A percentile compares a stretch with the other conserved stretches of the same genome.
phyloP scores from a whole-genome alignment of 2,113 vertebrate species.

The Cygnus buccinator region DNA sequence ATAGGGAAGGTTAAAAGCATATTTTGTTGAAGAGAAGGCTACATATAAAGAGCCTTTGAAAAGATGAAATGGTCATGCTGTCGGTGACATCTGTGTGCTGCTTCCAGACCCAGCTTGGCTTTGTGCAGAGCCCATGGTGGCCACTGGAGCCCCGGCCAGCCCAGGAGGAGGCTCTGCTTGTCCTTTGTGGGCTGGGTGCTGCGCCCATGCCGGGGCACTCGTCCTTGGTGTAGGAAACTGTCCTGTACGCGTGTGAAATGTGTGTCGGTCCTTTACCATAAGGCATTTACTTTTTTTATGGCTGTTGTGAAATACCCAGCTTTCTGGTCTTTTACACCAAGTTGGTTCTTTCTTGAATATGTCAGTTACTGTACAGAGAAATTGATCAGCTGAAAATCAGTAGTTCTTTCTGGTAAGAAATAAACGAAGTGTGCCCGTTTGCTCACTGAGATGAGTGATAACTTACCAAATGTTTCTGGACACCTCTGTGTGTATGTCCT shows the following conservation, averaged over 20 bases:
- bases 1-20: background rate
- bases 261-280: background rate
- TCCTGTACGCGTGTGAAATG: background rate
- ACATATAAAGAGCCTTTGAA: too few species aligned
- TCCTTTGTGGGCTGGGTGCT: background rate
- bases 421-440: rapidly evolving
- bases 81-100: background rate
- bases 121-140: too few species aligned
- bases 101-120: background rate
- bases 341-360: background rate
- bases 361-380: background rate
- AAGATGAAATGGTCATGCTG: too few species aligned
- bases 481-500: background rate
- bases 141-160: too few species aligned
- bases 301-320: background rate
- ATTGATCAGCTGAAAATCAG: background rate
- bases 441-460: background rate
- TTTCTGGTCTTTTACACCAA: background rate
- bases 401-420: background rate
- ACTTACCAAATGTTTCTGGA: background rate
- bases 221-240: background rate
- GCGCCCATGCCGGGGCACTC: too few species aligned
- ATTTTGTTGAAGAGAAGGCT: too few species aligned
- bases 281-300: background rate
- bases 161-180: too few species aligned